phyloP scores from a whole-genome alignment of 2,113 vertebrate species.

The Hippoglossus stenolepis region DNA sequence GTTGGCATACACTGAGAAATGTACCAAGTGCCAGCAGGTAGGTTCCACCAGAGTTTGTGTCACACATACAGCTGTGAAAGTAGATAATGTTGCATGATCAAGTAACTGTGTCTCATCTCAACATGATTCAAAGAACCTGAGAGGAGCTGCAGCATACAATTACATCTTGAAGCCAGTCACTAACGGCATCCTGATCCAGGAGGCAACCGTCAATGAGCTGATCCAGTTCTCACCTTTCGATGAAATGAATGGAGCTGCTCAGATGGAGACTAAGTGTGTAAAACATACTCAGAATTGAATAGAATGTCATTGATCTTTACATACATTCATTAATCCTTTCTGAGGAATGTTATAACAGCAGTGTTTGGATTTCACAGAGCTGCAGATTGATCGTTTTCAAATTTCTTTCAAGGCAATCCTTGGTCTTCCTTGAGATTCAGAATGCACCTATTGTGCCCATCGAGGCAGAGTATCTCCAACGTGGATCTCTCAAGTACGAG shows the following conservation, averaged over 20 bases:
- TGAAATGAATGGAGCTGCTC: conserved; percentile 81
- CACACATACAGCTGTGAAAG: not conserved
- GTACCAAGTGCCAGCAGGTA: conserved; percentile 75
- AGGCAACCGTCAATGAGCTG: conserved; percentile 82
- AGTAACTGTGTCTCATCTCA: conserved; percentile 7
- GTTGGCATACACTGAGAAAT: conserved; percentile 79
- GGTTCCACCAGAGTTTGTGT: not conserved
- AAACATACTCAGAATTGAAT: not conserved
- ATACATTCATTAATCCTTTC: no score
- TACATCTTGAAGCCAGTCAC: conserved; percentile 82
- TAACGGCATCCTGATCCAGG: conserved; percentile 73
- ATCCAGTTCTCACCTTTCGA: conserved; percentile 83
- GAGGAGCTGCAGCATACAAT: conserved; percentile 78
- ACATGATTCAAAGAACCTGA: conserved; percentile 82
- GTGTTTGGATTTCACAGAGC: not conserved
- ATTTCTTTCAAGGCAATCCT: conserved; percentile 76
- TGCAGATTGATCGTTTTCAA: not conserved
- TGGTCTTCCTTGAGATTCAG: conserved; percentile 78
- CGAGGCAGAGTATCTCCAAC: conserved; percentile 58
- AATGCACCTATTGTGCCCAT: conserved; percentile 34
- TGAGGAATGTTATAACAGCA: not conserved
- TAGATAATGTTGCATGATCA: not conserved
- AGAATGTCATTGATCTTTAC: no score
- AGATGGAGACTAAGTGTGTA: conserved; percentile 83
- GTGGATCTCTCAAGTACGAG: conserved; percentile 79